A percentile compares a stretch with the other conserved stretches of the same genome.
Conservation (phyloP, 2,113 vertebrate species). For the Smithornis capensis region DNA sequence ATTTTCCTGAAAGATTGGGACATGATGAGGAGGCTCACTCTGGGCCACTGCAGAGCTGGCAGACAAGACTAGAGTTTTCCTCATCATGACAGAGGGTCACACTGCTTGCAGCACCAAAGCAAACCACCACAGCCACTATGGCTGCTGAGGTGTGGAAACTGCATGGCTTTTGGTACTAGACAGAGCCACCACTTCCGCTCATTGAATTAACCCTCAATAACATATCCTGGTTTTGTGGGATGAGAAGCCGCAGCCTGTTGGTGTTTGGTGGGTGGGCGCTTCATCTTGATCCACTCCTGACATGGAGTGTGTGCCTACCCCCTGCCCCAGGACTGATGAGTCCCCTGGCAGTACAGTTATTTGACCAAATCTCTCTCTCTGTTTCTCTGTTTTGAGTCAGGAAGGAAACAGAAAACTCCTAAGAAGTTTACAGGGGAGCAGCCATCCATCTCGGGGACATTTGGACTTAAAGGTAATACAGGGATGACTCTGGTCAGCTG, state of each 20-base stretch:
- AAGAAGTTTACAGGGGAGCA: slow-evolving; percentile 99
- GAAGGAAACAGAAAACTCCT: slow-evolving; percentile 99
- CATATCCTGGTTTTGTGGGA: background rate
- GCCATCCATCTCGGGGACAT: slow-evolving; percentile 95
- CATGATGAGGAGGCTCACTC: background rate
- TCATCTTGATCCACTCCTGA: background rate
- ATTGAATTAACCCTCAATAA: background rate
- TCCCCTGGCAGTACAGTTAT: slow-evolving; percentile 38
- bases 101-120: background rate
- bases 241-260: background rate
- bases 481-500: background rate
- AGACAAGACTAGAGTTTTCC: background rate
- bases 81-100: background rate
- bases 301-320: background rate
- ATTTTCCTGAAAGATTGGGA: background rate
- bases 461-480: slow-evolving; percentile 91
- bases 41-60: background rate
- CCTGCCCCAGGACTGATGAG: background rate
- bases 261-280: background rate
- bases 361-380: slow-evolving; percentile 77
- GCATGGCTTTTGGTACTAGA: background rate
- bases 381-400: slow-evolving; percentile 85
- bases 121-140: background rate
- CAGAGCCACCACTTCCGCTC: background rate
- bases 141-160: background rate